Evolutionary conservation across 2,888 invertebrate genomes (phyloP), one percentile per base, ranked within the genome.

Genomic region (Syrphus vitripennis): DNA sequence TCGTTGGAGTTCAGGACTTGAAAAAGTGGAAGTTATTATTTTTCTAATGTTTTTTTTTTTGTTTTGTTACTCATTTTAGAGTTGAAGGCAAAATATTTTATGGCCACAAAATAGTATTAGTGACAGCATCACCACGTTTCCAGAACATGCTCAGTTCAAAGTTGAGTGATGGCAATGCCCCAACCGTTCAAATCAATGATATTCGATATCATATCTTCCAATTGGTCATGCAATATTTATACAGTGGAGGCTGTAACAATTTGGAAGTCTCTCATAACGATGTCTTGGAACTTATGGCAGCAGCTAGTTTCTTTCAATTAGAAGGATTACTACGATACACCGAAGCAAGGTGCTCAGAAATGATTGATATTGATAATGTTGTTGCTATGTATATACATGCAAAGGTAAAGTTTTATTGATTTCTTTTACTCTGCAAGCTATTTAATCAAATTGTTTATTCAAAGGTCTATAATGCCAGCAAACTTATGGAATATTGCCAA

Each of bases 321-420:
- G 95, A 97, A 90, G 97, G 97, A 3, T 93, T 98, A 42, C 94
- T 97, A 89, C 93, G 97, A 79, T 97, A 96, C 90, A 97, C 97
- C 89, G 97, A 98, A 91, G 95, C 96, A 1, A 94, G 97, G 74
- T 97, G 97, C 89, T 97, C 97, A 0, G 94, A 95, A 69, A 95
- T 97, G 93, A 95, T 98, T 16, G 96, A 97, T 90, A 94, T 97
- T 83, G 97, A 97, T 90, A 98, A 97, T 91, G 96, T 97, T 59
- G 97, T 97, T 61, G 97, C 97, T 19, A 97, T 98, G 94, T 98
- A 98, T 90, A 97, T 97, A 89, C 97, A 98, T 91, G 97, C 97
- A 59, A 97, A 97, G 95, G 97, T 96, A 92, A 37, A 5, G 3
- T 6, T 0, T 77, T n/a, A 21, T 1, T 12, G 4, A 19, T 2